Evolutionary conservation across 2,888 invertebrate genomes (phyloP).

Genomic region (Pasiphila rectangulata): DNA sequence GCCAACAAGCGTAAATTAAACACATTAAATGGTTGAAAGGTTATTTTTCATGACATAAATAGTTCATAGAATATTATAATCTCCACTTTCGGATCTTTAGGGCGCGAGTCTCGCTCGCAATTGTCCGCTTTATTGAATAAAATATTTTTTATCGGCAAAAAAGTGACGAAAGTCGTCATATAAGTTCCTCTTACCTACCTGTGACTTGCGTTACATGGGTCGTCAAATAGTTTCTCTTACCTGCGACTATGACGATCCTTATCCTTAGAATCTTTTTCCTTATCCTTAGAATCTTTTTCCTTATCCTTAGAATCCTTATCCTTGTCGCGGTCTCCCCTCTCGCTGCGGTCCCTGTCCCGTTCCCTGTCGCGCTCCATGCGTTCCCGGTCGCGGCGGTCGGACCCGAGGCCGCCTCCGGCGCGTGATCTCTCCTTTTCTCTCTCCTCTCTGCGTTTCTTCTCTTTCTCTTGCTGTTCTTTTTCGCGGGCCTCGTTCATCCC

Average conservation of each 20-base stretch:
- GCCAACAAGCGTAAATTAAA: too few relatives aligned
- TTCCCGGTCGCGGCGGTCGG: constrained; percentile 67
- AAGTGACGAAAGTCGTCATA: too few relatives aligned
- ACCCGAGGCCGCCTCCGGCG: constrained; percentile 64
- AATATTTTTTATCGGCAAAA: too few relatives aligned
- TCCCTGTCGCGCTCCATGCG: constrained; percentile 70
- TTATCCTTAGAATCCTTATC: constrained; percentile 25
- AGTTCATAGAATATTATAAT: too few relatives aligned
- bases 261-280: constrained; percentile 19
- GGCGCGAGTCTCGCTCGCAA: too few relatives aligned
- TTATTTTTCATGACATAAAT: too few relatives aligned
- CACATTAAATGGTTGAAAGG: too few relatives aligned
- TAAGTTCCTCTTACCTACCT: too few relatives aligned
- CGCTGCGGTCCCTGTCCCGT: constrained; percentile 55
- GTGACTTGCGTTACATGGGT: background rate
- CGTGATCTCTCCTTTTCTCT: constrained; percentile 63
- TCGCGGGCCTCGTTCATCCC: constrained; percentile 83
- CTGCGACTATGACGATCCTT: constrained; percentile 35
- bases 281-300: constrained; percentile 24
- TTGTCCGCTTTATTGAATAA: too few relatives aligned
- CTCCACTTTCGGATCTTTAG: too few relatives aligned
- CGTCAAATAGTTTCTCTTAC: constrained; percentile 14
- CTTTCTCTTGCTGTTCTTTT: constrained; percentile 82
- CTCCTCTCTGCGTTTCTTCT: constrained; percentile 69
- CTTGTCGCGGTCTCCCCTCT: constrained; percentile 38